A percentile compares a stretch with the other conserved stretches of the same genome.
phyloP scores from a whole-genome alignment of 2,888 invertebrate genomes.

The Hyposoter didymator region DNA sequence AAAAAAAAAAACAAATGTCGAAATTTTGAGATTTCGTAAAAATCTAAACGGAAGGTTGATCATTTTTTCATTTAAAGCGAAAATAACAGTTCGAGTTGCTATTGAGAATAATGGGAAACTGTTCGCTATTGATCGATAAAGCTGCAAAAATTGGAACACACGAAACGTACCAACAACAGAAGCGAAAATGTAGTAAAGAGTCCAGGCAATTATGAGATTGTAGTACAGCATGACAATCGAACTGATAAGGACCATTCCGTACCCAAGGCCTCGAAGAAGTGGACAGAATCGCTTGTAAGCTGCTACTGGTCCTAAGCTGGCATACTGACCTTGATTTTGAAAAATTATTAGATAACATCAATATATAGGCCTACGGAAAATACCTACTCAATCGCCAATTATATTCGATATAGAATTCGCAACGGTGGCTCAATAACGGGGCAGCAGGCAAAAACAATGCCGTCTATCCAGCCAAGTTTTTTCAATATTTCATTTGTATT shows the following conservation, averaged over 20 bases:
- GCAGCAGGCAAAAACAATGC: neutral
- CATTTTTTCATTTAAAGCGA: neutral
- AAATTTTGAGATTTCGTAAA: too few species aligned
- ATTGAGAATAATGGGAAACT: neutral
- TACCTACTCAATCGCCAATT: neutral
- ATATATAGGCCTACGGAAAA: neutral
- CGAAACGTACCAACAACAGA: slow-evolving; percentile 86
- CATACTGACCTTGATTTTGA: slow-evolving; percentile 88
- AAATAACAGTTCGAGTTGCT: neutral
- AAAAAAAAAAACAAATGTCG: too few species aligned
- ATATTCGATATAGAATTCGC: neutral
- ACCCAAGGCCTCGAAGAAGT: slow-evolving; percentile 90
- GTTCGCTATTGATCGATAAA: neutral
- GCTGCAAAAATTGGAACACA: neutral
- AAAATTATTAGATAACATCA: neutral
- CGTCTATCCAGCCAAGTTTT: neutral
- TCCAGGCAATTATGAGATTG: slow-evolving; percentile 92
- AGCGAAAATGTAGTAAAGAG: slow-evolving; percentile 90
- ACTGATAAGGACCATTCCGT: slow-evolving; percentile 92
- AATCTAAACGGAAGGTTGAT: neutral
- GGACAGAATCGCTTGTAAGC: slow-evolving; percentile 93
- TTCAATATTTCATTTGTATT: slow-evolving; percentile 19
- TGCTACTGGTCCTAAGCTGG: slow-evolving; percentile 91
- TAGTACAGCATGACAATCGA: slow-evolving; percentile 91
- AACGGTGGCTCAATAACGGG: neutral